Conservation (phyloP, 2,888 invertebrate species). For the Callosobruchus maculatus region DNA sequence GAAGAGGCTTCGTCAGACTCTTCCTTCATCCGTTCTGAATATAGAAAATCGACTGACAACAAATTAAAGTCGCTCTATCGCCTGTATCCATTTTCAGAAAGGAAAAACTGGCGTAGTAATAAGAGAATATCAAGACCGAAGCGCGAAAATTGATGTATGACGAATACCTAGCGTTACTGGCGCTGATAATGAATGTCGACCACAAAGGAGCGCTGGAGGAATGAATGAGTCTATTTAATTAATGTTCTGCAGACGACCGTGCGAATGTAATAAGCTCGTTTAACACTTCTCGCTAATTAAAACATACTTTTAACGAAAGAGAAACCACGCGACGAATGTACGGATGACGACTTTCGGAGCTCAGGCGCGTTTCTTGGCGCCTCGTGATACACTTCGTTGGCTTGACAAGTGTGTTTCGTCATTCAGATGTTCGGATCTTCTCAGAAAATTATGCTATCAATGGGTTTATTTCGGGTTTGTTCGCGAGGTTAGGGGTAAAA, state of each 20-base stretch:
- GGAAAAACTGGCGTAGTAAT: too few species aligned
- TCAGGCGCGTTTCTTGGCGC: neutral
- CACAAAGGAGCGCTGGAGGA: constrained; percentile 5
- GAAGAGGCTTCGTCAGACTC: too few species aligned
- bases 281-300: constrained; percentile 25
- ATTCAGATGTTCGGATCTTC: neutral
- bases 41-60: too few species aligned
- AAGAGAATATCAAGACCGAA: neutral
- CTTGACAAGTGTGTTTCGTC: neutral
- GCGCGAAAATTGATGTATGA: neutral
- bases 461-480: too few species aligned
- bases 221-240: constrained; percentile 17
- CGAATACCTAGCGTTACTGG: neutral
- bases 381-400: neutral
- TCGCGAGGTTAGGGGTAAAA: too few species aligned
- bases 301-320: constrained; percentile 26
- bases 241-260: constrained; percentile 14
- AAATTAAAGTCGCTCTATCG: too few species aligned
- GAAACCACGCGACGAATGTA: constrained; percentile 12
- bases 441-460: neutral
- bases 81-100: too few species aligned
- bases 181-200: neutral
- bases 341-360: neutral
- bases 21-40: too few species aligned
- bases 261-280: constrained; percentile 24